Evolutionary conservation across 2,113 vertebrate species (phyloP).

Genomic region (Sinocyclocheilus rhinocerous): DNA sequence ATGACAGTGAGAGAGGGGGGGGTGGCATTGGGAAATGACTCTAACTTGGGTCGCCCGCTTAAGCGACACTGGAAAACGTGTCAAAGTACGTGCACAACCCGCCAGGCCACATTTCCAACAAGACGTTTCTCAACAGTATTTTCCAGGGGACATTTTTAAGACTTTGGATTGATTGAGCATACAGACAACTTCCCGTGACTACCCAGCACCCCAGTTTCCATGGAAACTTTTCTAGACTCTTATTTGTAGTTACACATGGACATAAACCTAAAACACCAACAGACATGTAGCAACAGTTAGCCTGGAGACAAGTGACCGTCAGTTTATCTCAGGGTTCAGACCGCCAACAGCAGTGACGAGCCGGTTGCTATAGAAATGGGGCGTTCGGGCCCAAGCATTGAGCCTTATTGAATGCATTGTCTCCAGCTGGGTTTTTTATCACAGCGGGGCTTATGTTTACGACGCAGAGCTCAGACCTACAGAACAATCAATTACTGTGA

Average conservation of each 20-base stretch:
- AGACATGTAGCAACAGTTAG: constrained; percentile 16
- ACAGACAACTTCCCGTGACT: not conserved
- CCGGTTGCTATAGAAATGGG: constrained; percentile 36
- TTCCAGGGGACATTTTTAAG: not conserved
- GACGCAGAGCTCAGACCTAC: constrained; percentile 23
- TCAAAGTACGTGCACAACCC: not conserved
- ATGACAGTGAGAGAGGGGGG: not conserved
- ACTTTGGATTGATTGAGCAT: not conserved
- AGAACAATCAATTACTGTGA: constrained; percentile 51
- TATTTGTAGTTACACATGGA: constrained; percentile 12
- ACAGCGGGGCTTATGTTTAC: constrained; percentile 47
- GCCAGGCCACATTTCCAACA: not conserved
- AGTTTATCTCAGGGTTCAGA: constrained; percentile 26
- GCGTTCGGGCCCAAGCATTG: not conserved
- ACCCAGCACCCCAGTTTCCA: not conserved
- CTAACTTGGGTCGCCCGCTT: not conserved
- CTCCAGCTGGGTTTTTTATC: constrained; percentile 44
- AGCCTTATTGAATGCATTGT: constrained; percentile 28
- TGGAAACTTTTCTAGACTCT: not conserved
- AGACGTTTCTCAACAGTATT: not conserved
- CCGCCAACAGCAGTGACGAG: not conserved
- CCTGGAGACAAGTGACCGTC: constrained; percentile 4
- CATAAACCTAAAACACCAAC: not conserved
- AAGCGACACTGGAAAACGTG: not conserved
- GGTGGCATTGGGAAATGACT: not conserved